Evolutionary conservation across 2,797 vertebrate species (phyloP).

Genomic region (Coregonus suidteri): DNA sequence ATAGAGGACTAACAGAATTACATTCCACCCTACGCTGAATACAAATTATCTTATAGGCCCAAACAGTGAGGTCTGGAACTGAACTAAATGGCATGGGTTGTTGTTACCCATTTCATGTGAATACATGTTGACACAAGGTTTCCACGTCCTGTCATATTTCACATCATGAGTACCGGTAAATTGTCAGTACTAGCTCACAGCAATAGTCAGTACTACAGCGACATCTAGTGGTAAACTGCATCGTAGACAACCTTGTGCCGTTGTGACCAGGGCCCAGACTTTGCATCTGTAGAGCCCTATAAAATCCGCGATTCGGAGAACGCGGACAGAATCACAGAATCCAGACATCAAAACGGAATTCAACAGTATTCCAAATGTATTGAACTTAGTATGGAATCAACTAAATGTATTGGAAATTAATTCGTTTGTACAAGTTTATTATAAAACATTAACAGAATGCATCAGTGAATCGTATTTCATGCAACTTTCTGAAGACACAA

Average conservation of each 20-base stretch:
- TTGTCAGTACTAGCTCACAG: neutral
- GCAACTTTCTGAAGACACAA: too few species aligned
- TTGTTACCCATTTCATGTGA: neutral
- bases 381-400: too few species aligned
- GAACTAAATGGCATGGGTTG: neutral
- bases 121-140: neutral
- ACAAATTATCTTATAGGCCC: neutral
- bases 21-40: neutral
- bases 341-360: too few species aligned
- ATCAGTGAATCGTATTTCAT: too few species aligned
- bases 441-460: too few species aligned
- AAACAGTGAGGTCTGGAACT: neutral
- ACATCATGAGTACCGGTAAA: constrained; percentile 10
- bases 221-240: constrained; percentile 55
- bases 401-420: too few species aligned
- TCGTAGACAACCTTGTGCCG: neutral
- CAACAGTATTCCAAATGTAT: too few species aligned
- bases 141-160: neutral
- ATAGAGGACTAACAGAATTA: neutral
- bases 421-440: too few species aligned
- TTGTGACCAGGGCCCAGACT: neutral
- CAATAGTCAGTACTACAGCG: constrained; percentile 44
- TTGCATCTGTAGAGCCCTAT: neutral
- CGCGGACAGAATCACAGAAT: too few species aligned
- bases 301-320: too few species aligned